Evolutionary conservation across 2,113 vertebrate species (phyloP), one percentile per base, ranked within the genome.

Genomic region (Etia nguti): DNA sequence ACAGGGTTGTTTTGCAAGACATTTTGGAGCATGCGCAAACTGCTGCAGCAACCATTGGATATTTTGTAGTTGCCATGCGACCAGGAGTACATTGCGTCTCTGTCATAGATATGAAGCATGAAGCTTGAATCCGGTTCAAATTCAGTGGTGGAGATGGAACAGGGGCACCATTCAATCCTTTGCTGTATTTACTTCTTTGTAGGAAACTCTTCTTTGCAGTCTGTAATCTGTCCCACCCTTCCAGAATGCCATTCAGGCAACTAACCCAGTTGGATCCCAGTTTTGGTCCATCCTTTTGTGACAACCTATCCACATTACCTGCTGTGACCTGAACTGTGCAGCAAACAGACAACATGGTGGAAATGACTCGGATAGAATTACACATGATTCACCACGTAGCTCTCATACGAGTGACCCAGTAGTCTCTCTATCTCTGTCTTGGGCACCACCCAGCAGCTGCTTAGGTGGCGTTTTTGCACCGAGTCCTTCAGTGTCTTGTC

Each of bases 371-470:
- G 82, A 55, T 92, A 60, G 48, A 79, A 36, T 87, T 91, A 96
- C 75, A 88, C 65, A 10, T 9, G 89, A 84, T 92, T 95, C 87
- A 96, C 96, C 22, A 97, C 92, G 29, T 96, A 97, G 87, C 94
- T 92, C 31, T 94, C 65, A 57, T 97, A 97, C 0, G 95, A 88
- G 5, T 94, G 93, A 4, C 96, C 96, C 87, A 97, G 93, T 4
- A 98, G 95, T 52, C 65, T 88, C 82, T 95, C 90, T 10, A 97
- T 86, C 29, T 97, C 95, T 10, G 90, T 86, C 87, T 93, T 94
- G 24, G 96, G 96, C 83, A 97, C 96, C 87, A 97, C 94, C 96
- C 97, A 98, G 88, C 97, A 97, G 26, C 90, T 94, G 68, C 93
- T 87, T 24, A 31, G 12, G 73, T 96, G 96, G 6, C 91, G 94